A percentile compares a stretch with the other conserved stretches of the same genome.
Conservation (phyloP, 2,888 invertebrate genomes). For the Mongoloraphidia duomilia region DNA sequence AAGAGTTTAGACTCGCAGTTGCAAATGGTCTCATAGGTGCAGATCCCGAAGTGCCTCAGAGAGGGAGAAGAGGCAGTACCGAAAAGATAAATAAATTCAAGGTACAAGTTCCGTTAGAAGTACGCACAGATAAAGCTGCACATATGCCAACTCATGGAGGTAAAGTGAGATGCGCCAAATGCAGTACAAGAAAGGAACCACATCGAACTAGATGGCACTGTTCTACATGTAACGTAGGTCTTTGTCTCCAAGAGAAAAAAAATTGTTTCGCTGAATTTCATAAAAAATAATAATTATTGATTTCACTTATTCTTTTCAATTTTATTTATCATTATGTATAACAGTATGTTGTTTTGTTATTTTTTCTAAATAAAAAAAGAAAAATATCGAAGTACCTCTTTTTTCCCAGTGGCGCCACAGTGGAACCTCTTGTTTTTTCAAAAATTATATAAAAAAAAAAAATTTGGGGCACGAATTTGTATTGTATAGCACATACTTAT, state of each 20-base stretch:
- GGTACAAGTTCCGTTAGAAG: slow-evolving; percentile 10
- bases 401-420: too few species aligned
- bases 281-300: neutral
- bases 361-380: too few species aligned
- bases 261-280: neutral
- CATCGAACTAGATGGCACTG: neutral
- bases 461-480: too few species aligned
- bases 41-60: neutral
- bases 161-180: slow-evolving; percentile 11
- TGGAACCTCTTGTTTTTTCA: too few species aligned
- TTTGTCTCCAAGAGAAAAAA: neutral
- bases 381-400: too few species aligned
- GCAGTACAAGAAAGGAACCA: neutral
- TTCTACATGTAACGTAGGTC: neutral
- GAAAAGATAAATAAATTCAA: slow-evolving; percentile 8
- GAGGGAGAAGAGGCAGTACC: slow-evolving; percentile 2
- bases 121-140: slow-evolving; percentile 10
- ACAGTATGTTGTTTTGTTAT: too few species aligned
- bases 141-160: slow-evolving; percentile 13
- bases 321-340: too few species aligned
- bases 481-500: too few species aligned
- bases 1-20: slow-evolving; percentile 11
- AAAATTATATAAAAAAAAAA: too few species aligned
- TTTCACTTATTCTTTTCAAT: too few species aligned
- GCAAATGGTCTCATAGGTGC: slow-evolving; percentile 8